Base-by-base conservation (phyloP, 2,797 vertebrate species). In the Bovichtus variegatus region DNA sequence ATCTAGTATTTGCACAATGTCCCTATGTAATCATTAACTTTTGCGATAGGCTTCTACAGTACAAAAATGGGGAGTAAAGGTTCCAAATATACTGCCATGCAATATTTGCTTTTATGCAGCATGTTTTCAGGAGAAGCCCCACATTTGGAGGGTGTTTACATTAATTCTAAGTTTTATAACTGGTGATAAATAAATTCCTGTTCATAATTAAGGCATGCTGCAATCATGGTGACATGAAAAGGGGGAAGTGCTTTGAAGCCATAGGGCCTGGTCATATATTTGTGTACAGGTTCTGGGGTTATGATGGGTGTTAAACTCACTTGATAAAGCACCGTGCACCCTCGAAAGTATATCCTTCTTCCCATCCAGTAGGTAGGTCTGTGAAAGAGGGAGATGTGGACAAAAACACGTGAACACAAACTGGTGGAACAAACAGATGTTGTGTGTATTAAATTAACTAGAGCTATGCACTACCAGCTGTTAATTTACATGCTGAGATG, bases 291-390 rank as follows among this genome's bases (percentile, higher is more conserved):
- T 63, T 66, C 59, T 58, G 40, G 72, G 34, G 66, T 55, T 41
- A 47, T 47, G 27, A 64, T 27, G 58, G 19, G 60, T 12, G 68
- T 81, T 78, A 47, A 62, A 96, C 98, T 98, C 95, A 99, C 98
- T 99, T 99, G 92, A 99, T 97, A 91, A 97, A 99, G 82, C 98
- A 99, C 85, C 98, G 96, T 58, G 98, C 98, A 82, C 98, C 98
- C 93, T 99, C 98, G 81, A 99, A 99, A 47, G 98, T 98, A 83
- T 96, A 99, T 21, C 97, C 98, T 94, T 99, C 98, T 87, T 99
- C 98, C 98, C 98, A 99, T 80, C 98, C 98, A n/a, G 97, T 98
- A 57, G 98, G 98, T 89, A 99, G 93, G 93, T 99, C 98, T 99
- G 95, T 44, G 62, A 59, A 57, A 69, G 27, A 69, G 60, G 51